Base-by-base conservation (phyloP, 2,797 vertebrate genomes). In the Molossus molossus region DNA sequence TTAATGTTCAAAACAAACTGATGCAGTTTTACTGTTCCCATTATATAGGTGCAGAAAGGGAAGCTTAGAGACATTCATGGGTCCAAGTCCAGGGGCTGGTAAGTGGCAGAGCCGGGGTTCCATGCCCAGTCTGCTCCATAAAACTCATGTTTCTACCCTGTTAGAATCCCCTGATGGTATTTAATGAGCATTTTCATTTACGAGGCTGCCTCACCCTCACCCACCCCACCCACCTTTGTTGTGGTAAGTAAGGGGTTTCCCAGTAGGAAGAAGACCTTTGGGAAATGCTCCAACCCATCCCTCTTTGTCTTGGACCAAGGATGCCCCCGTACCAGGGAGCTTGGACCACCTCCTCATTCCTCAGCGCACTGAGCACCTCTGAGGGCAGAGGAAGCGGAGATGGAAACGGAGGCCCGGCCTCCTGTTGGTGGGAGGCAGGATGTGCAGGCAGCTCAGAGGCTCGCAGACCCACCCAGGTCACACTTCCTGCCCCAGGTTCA, bases 1-100 rank as follows among this genome's bases (percentile, higher is more conserved):
- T 90, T 50, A 67, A 69, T 50, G 40, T 93, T 85, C 50, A 58
- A 33, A 81, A 64, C 37, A 76, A 92, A 72, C 25, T 48, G 67
- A 75, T 50, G 37, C 81, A 15, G 29, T 33, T 55, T 84, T 67
- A 29, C 57, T 55, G 64, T 55, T 25, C 73, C 25, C 65, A 6
- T 73, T 72, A 93, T 73, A 48, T 9, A 80, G 60, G 48, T 27
- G 27, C 4, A 67, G 37, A 87, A 77, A 90, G 29, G 40, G 37
- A 77, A 75, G 40, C 67, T 65, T 29, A 48, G 50, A 83, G 33
- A 64, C 57, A 25, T 55, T 80, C 48, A 50, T 7, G 23, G 11
- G 60, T 18, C 9, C 67, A 72, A 65, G 40, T 57, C 5, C 70
- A 82, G 53, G 57, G 88, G 25, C 21, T 37, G 7, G 37, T 48